Evolutionary conservation across 1,140 invertebrate genomes (phyloP).

Genomic region (Euura saliciscinereae): DNA sequence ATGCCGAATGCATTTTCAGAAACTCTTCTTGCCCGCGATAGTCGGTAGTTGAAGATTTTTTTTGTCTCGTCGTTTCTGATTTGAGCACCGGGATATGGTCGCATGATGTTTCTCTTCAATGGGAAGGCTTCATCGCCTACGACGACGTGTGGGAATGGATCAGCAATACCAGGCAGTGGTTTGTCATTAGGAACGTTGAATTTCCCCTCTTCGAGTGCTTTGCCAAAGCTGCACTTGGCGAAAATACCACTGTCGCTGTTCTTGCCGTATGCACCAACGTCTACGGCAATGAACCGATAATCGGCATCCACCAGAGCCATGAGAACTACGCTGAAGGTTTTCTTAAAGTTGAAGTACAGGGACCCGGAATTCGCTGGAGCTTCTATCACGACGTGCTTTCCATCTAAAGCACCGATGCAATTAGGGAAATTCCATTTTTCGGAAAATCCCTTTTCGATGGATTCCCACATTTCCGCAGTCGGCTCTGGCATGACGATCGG

Average conservation of each 20-base stretch:
- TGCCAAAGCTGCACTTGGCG: slow-evolving; percentile 23
- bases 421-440: slow-evolving; percentile 49
- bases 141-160: slow-evolving; percentile 18
- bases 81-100: slow-evolving; percentile 25
- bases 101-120: slow-evolving; percentile 26
- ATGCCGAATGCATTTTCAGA: slow-evolving; percentile 63
- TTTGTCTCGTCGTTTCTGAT: slow-evolving; percentile 23
- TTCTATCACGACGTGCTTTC: slow-evolving; percentile 51
- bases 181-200: slow-evolving; percentile 29
- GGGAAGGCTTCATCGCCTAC: slow-evolving; percentile 34
- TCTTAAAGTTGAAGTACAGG: slow-evolving; percentile 54
- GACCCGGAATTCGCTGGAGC: slow-evolving; percentile 42
- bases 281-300: slow-evolving; percentile 50
- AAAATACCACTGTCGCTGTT: slow-evolving; percentile 36
- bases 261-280: slow-evolving; percentile 46
- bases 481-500: slow-evolving; percentile 25
- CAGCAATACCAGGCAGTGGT: slow-evolving; percentile 11
- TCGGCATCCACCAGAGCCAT: slow-evolving; percentile 52
- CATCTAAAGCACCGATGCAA: slow-evolving; percentile 54
- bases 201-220: slow-evolving; percentile 33
- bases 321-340: slow-evolving; percentile 48
- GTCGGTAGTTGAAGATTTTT: slow-evolving; percentile 34
- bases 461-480: slow-evolving; percentile 32
- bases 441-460: slow-evolving; percentile 37
- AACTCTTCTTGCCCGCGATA: slow-evolving; percentile 42